phyloP scores from a whole-genome alignment of 2,888 invertebrate species.

The Amphipoea oculea region DNA sequence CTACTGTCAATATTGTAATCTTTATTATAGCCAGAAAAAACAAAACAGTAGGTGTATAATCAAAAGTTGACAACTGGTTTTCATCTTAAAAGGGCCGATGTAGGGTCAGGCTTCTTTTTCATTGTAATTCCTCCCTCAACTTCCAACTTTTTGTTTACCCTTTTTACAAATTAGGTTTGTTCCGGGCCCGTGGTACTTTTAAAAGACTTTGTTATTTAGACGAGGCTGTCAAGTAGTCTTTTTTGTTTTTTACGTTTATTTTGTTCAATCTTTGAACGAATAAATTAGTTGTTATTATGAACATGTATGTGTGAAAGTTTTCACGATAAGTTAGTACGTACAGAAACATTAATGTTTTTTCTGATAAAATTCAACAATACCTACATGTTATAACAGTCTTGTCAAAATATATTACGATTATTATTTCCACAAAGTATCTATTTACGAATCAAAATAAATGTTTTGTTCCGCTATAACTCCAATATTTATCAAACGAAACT shows the following conservation, averaged over 20 bases:
- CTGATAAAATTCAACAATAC: neutral
- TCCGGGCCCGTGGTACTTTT: conserved; percentile 62
- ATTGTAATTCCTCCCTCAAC: conserved; percentile 73
- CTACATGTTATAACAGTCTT: neutral
- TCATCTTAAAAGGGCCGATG: conserved; percentile 41
- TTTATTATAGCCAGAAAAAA: neutral
- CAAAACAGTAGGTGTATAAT: conserved; percentile 17
- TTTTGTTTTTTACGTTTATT: conserved; percentile 40
- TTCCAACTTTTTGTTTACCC: conserved; percentile 78
- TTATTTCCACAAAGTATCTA: neutral
- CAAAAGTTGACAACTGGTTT: conserved; percentile 39
- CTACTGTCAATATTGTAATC: neutral
- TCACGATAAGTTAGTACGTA: neutral
- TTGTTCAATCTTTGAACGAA: neutral
- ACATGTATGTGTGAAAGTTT: neutral
- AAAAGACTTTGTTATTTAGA: conserved; percentile 61
- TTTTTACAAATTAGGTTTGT: conserved; percentile 84
- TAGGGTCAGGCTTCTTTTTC: conserved; percentile 59
- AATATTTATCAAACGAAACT: conserved; percentile 12
- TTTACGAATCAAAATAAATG: conserved; percentile 6
- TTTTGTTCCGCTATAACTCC: neutral
- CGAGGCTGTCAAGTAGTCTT: conserved; percentile 37
- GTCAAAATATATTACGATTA: neutral
- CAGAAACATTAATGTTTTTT: neutral
- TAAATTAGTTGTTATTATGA: neutral